Evolutionary conservation across 2,797 vertebrate species (phyloP), one percentile per base, ranked within the genome.

Genomic region (Girardinus metallicus): DNA sequence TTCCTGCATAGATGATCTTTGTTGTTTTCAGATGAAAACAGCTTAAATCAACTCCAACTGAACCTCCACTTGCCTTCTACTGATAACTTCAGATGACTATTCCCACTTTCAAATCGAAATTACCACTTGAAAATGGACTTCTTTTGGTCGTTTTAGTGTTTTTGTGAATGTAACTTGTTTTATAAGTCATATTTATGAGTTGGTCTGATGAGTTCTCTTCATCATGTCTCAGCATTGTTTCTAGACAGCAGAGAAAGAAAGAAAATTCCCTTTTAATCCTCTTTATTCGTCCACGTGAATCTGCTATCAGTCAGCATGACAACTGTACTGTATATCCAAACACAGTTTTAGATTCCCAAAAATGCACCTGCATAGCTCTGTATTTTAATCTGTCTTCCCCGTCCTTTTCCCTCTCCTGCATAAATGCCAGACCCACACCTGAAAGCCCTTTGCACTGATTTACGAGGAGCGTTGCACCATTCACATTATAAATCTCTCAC

Each of bases 401-500:
- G 47, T 73, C 73, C 18, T 51, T 73, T 77, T 78, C 76, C 26
- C n/a, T 46, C 62, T 73, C 21, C 87, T 91, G 88, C 93, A 93
- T 95, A 95, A 97, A 95, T 93, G 94, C 93, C 93, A 83, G 92
- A 88, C 77, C 82, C 91, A 93, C 94, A 96, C 95, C 95, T 96
- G 95, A 95, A 95, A 96, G 89, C 55, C 41, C 92, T 88, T 95
- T 87, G 76, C 83, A 71, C 92, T 97, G 96, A 98, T 97, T 98
- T 97, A 97, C 92, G 91, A 92, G 83, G 86, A 87, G 94, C 93
- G 97, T 97, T 96, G 91, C 89, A 95, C 92, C 90, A 79, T 94
- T 96, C 88, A 91, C 93, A 91, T 94, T 93, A 96, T 97, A 97
- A 97, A 98, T 98, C 96, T 96, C 82, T 96, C 95, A 94, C 92